phyloP scores from a whole-genome alignment of 35 echinoderm and acorn worm genomes.

The Lytechinus variegatus region DNA sequence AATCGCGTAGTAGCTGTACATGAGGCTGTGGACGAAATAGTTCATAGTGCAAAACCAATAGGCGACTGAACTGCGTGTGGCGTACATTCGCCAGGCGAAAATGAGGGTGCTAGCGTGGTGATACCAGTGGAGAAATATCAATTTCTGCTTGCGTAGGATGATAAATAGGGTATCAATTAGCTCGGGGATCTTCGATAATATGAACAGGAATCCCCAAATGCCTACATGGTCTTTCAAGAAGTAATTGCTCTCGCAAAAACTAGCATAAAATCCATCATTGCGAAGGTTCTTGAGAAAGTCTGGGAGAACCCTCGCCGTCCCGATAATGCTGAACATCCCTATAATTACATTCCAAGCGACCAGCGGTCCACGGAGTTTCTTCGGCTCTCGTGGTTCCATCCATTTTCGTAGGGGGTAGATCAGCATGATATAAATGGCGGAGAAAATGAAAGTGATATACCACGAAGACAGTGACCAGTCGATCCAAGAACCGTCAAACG shows the following conservation, averaged over 20 bases:
- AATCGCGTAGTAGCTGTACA: constrained; percentile 92
- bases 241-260: constrained; percentile 78
- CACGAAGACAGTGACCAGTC: neutral
- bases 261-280: constrained; percentile 68
- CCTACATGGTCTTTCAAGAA: constrained; percentile 61
- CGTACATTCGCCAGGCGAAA: constrained; percentile 73
- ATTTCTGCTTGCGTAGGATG: constrained; percentile 91
- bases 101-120: constrained; percentile 87
- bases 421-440: constrained; percentile 65
- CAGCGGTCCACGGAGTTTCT: constrained; percentile 68
- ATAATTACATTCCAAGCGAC: constrained; percentile 86
- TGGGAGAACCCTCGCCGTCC: constrained; percentile 55
- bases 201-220: constrained; percentile 81
- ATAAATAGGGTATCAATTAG: constrained; percentile 88
- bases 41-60: constrained; percentile 89
- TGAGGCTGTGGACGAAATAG: constrained; percentile 85
- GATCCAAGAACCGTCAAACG: constrained; percentile 15
- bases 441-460: constrained; percentile 60
- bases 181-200: constrained; percentile 87
- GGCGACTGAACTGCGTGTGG: constrained; percentile 59
- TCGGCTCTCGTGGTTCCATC: constrained; percentile 66
- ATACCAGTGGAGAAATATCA: constrained; percentile 96
- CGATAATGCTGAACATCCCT: constrained; percentile 76
- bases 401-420: constrained; percentile 58
- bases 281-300: constrained; percentile 48